Base-by-base conservation (phyloP, 2,888 invertebrate species). In the Ornithoptera priamus region DNA sequence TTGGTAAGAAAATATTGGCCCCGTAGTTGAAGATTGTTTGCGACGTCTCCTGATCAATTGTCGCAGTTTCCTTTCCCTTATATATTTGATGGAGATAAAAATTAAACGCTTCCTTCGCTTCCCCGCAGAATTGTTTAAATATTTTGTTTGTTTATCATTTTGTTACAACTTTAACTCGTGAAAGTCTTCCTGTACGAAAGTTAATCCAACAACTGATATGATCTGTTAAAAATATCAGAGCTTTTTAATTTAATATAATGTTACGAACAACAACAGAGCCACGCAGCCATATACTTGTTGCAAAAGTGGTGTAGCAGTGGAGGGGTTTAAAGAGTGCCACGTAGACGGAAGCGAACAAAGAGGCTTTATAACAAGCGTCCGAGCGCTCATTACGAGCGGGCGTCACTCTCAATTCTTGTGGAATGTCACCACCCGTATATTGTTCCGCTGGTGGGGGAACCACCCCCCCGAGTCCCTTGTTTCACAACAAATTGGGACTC, bases 1-100 rank as follows among this genome's bases (percentile, higher is more conserved):
- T 81, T 81, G 78, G 75, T 78, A 78, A 76, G 80, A 81, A 87
- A 87, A 87, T 85, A 85, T 87, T 85, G 77, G 77, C 76, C 70
- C 60, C 66, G 72, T 72, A 74, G 71, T 75, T 78, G 77, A 70
- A 70, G 67, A 70, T 67, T 70, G 70, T 67, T 70, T 67, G 67
- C 70, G 79, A 74, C 71, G 71, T 75, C 75, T 75, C 73, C 74
- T 75, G 74, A 72, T 69, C 69, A 65, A 70, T 72, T 69, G 68
- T 66, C 70, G 56, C 62, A 56, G 66, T 70, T 70, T 68, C 68
- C 62, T 68, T 50, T 60, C 67, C 59, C 56, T 58, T 62, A 70
- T 60, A 59, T 69, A 66, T 56, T 46, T 62, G 63, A 56, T 22
- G 59, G 60, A 61, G 64, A 69, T 67, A 63, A 65, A 67, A 69